Conservation (phyloP, 2,113 vertebrate species). For the Gnathonemus longibarbis region DNA sequence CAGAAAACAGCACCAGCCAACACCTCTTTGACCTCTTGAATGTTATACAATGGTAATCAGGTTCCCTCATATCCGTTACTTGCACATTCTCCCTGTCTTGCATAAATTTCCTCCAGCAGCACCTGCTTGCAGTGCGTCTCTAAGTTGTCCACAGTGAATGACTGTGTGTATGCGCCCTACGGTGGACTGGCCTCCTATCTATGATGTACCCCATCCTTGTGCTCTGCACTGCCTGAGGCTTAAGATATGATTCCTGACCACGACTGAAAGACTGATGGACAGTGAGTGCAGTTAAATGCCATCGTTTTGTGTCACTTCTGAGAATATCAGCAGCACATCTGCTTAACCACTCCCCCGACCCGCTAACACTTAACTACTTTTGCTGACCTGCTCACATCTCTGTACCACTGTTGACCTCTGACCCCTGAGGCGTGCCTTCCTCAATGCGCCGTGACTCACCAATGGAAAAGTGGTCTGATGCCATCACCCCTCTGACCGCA, state of each 20-base stretch:
- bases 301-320: background rate
- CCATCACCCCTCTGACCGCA: background rate
- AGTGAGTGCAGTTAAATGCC: conserved; percentile 9
- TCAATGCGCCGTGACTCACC: background rate
- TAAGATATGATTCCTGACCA: background rate
- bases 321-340: conserved; percentile 10
- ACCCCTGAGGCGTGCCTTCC: background rate
- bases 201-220: background rate
- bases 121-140: background rate
- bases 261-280: background rate
- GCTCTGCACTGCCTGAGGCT: background rate
- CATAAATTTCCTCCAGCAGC: background rate
- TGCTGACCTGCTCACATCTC: conserved; percentile 7
- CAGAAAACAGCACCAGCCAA: conserved; percentile 4
- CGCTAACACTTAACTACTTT: background rate
- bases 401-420: conserved; percentile 11
- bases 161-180: background rate
- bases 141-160: background rate
- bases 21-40: background rate
- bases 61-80: background rate
- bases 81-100: background rate
- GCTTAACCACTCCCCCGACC: background rate
- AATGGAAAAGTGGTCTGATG: background rate
- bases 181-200: background rate
- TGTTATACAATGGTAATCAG: background rate